Percentiles rank a stretch among this genome's conserved stretches.
Conservation (phyloP, 2,888 invertebrate species). For the Drosophila lutescens region DNA sequence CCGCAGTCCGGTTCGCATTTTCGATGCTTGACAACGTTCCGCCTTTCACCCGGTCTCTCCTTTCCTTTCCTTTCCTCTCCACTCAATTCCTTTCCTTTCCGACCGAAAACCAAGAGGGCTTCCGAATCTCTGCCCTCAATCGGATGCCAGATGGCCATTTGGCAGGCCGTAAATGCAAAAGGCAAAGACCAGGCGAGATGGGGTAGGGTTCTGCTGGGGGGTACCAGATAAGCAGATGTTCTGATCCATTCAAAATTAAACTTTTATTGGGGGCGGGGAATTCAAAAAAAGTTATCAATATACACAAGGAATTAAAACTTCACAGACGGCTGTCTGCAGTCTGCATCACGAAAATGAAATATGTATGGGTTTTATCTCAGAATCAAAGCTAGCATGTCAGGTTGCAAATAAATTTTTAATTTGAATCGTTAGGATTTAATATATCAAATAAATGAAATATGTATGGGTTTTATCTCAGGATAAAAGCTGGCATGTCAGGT, state of each 20-base stretch:
- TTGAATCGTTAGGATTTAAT: too few species aligned
- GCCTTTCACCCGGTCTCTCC: conserved; percentile 19
- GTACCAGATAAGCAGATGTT: conserved; percentile 24
- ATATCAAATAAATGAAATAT: too few species aligned
- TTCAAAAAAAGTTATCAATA: conserved; percentile 18
- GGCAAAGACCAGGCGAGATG: conserved; percentile 13
- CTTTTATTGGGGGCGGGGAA: conserved; percentile 11
- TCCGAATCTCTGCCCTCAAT: conserved; percentile 30
- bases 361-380: not conserved
- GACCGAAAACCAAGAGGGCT: not conserved
- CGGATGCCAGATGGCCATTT: conserved; percentile 36
- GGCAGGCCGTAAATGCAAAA: conserved; percentile 29
- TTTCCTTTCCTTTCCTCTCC: too few species aligned
- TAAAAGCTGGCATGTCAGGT: too few species aligned
- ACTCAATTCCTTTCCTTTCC: not conserved
- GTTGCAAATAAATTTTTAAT: too few species aligned
- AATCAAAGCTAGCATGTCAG: not conserved
- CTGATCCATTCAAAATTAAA: conserved; percentile 16
- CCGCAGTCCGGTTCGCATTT: conserved; percentile 29
- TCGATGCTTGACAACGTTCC: conserved; percentile 34
- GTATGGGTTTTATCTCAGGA: too few species aligned
- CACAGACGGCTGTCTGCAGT: conserved; percentile 16
- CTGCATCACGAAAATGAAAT: not conserved
- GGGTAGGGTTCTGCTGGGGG: not conserved
- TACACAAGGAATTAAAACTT: conserved; percentile 26